phyloP scores from a whole-genome alignment of 2,888 invertebrate genomes.

The Blera fallax region DNA sequence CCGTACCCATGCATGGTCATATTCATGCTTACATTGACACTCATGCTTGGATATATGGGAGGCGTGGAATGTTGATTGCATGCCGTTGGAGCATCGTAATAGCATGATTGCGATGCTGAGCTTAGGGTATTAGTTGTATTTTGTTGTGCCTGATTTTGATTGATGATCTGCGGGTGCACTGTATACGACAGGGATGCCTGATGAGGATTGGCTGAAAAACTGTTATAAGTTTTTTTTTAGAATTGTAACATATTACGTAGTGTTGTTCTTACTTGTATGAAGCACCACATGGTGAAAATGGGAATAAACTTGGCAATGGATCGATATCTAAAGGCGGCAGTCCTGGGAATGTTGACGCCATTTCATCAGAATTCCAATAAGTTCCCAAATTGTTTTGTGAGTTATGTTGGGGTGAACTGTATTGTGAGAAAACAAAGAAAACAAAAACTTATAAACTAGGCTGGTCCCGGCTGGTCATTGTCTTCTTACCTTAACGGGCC shows the following conservation, averaged over 20 bases:
- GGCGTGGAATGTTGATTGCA: conserved; percentile 75
- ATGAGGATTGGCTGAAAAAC: conserved; percentile 80
- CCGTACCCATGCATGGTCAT: conserved; percentile 96
- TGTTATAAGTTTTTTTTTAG: conserved; percentile 35
- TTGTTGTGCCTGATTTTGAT: conserved; percentile 76
- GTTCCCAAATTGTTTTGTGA: conserved; percentile 76
- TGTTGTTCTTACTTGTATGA: conserved; percentile 87
- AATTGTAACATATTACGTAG: not conserved
- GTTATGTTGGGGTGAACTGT: conserved; percentile 74
- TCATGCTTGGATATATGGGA: conserved; percentile 94
- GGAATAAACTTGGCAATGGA: conserved; percentile 92
- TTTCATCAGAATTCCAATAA: conserved; percentile 87
- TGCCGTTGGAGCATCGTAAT: conserved; percentile 79
- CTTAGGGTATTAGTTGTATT: conserved; percentile 75
- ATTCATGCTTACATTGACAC: conserved; percentile 97
- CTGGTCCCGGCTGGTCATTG: not conserved
- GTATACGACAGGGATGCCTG: conserved; percentile 83
- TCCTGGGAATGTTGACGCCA: conserved; percentile 91
- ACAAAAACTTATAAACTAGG: not conserved
- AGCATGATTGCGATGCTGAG: conserved; percentile 76
- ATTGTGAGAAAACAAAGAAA: not conserved
- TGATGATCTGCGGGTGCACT: conserved; percentile 84
- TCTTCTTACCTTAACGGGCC: conserved; percentile 52
- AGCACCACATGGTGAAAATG: conserved; percentile 91
- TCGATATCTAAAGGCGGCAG: conserved; percentile 92